These are phyloP conservation scores for Oxystoma pomonae DNA, from an alignment of 2,888 invertebrate genomes.

Conservation along the genomic window DNA sequence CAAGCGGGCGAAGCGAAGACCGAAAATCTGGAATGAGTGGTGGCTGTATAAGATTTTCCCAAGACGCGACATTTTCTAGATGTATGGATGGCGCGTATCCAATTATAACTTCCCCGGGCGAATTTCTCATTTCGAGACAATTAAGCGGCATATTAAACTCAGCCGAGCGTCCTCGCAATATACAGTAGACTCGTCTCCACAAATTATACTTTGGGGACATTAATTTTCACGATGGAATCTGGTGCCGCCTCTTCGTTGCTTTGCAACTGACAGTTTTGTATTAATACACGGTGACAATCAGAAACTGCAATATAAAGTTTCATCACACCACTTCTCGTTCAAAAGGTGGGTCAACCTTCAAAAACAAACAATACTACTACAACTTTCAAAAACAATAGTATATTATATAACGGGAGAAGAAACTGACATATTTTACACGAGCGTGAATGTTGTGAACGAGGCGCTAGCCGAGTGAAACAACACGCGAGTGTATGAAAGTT, in stretches of 20 bases:
- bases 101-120: conserved; percentile 54
- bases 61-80: conserved; percentile 32
- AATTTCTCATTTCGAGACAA: conserved; percentile 56
- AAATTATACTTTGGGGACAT: conserved; percentile 54
- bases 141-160: conserved; percentile 54
- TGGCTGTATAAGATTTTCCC: conserved; percentile 31
- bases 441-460: too few species aligned
- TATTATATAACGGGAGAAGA: too few species aligned
- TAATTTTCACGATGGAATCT: conserved; percentile 50
- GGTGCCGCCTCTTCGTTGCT: background rate
- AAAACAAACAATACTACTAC: too few species aligned
- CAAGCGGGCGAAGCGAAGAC: background rate
- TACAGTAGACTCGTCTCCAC: conserved; percentile 47
- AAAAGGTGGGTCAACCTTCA: too few species aligned
- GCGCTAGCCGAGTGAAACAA: too few species aligned
- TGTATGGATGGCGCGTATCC: conserved; percentile 46
- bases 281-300: background rate
- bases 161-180: conserved; percentile 48
- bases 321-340: too few species aligned
- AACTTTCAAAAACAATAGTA: too few species aligned
- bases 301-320: too few species aligned
- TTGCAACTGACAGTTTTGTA: background rate
- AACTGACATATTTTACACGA: too few species aligned
- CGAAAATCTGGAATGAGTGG: background rate
- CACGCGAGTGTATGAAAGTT: too few species aligned